phyloP scores from a whole-genome alignment of 2,113 vertebrate species.

The Cathartes aura region DNA sequence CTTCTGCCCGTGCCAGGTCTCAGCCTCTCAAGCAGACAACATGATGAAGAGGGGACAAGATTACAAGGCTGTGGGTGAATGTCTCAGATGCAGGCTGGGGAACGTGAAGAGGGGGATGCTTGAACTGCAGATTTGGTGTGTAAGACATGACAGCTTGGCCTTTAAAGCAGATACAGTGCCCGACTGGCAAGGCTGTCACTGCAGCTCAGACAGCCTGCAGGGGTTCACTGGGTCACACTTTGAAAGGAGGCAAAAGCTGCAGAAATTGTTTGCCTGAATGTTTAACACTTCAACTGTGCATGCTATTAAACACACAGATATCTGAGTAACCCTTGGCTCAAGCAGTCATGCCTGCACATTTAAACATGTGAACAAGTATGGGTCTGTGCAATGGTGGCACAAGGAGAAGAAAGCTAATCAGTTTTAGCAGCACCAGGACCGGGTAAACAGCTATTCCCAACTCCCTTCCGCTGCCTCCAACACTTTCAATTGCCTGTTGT shows the following conservation, averaged over 20 bases:
- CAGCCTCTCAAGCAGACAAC: background rate
- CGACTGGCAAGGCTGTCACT: background rate
- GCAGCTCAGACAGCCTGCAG: background rate
- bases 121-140: background rate
- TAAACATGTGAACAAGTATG: background rate
- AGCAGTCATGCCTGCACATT: background rate
- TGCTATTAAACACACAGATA: background rate
- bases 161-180: background rate
- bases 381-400: background rate
- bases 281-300: background rate
- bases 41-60: background rate
- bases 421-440: background rate
- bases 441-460: background rate
- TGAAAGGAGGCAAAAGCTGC: background rate
- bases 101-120: background rate
- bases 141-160: background rate
- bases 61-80: background rate
- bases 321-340: background rate
- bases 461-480: background rate
- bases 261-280: background rate
- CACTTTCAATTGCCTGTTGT: background rate
- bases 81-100: background rate
- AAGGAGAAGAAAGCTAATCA: background rate
- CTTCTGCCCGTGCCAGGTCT: background rate
- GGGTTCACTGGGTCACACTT: background rate